Percentiles rank a stretch among this genome's conserved stretches.
phyloP scores from a whole-genome alignment of 1,140 invertebrate species.

The Antheraea mylitta region DNA sequence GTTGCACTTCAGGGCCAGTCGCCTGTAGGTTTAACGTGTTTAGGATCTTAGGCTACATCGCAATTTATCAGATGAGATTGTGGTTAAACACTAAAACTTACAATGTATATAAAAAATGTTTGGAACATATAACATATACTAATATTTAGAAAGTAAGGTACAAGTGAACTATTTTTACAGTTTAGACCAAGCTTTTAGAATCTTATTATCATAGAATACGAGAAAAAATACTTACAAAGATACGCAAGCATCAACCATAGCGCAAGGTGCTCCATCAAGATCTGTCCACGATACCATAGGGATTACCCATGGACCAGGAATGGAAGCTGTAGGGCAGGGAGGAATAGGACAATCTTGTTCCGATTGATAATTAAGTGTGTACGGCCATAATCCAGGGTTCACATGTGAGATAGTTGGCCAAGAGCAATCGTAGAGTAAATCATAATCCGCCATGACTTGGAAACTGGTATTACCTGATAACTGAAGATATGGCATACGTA shows the following conservation, averaged over 20 bases:
- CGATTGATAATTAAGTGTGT: slow-evolving; percentile 83
- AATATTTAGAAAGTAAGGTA: too few relatives aligned
- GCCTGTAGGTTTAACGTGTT: too few relatives aligned
- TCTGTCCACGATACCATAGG: slow-evolving; percentile 83
- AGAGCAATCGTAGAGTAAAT: slow-evolving; percentile 82
- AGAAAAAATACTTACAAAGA: slow-evolving; percentile 59
- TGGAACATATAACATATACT: too few relatives aligned
- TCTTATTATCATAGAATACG: too few relatives aligned
- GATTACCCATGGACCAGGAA: slow-evolving; percentile 82
- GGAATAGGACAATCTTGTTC: slow-evolving; percentile 83
- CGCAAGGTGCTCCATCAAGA: slow-evolving; percentile 71
- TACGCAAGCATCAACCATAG: slow-evolving; percentile 82
- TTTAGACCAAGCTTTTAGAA: too few relatives aligned
- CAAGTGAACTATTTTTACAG: too few relatives aligned
- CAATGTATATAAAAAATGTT: too few relatives aligned
- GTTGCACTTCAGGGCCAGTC: too few relatives aligned
- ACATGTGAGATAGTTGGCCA: slow-evolving; percentile 80
- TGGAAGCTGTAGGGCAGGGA: slow-evolving; percentile 81
- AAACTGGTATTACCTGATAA: slow-evolving; percentile 81
- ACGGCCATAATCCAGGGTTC: slow-evolving; percentile 84
- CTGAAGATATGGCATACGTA: slow-evolving; percentile 85
- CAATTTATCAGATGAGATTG: too few relatives aligned
- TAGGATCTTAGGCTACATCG: too few relatives aligned
- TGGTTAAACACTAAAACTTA: too few relatives aligned
- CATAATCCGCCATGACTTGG: slow-evolving; percentile 67